phyloP scores from a whole-genome alignment of 2,797 vertebrate genomes.

The Sebastolobus altivelis region DNA sequence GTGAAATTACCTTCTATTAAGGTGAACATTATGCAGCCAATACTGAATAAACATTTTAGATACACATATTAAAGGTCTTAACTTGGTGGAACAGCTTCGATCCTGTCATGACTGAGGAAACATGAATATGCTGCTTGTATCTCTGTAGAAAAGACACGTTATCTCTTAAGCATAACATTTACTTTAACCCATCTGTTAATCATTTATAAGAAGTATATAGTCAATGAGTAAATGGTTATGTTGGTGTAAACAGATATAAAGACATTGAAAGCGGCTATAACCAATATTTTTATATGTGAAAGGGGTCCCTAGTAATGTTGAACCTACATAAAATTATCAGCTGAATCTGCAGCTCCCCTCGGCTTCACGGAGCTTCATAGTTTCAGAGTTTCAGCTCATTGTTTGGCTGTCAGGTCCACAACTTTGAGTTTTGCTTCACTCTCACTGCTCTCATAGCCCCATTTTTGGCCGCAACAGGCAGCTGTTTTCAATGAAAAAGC shows the following conservation, averaged over 20 bases:
- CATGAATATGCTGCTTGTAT: constrained; percentile 4
- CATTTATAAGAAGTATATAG: background rate
- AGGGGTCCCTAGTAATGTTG: background rate
- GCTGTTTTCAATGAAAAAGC: background rate
- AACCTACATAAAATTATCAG: background rate
- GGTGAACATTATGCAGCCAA: background rate
- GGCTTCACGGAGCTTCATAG: background rate
- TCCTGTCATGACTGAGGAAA: background rate
- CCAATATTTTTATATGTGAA: background rate
- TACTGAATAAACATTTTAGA: background rate
- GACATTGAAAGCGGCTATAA: background rate
- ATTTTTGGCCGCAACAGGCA: background rate
- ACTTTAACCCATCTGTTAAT: background rate
- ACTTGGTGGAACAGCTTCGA: background rate
- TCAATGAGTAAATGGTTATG: constrained; percentile 4
- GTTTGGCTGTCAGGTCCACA: background rate
- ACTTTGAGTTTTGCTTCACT: background rate
- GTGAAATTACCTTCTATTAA: constrained; percentile 2
- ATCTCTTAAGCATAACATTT: background rate
- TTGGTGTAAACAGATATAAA: constrained; percentile 3
- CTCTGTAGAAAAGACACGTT: background rate
- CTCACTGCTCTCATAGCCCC: background rate
- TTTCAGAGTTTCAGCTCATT: background rate
- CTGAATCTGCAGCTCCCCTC: background rate
- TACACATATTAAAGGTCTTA: background rate